A percentile compares a stretch with the other conserved stretches of the same genome.
These are phyloP conservation scores for Cantharis flavilabris DNA, from an alignment of 2,888 invertebrate genomes.

Conservation along the genomic window DNA sequence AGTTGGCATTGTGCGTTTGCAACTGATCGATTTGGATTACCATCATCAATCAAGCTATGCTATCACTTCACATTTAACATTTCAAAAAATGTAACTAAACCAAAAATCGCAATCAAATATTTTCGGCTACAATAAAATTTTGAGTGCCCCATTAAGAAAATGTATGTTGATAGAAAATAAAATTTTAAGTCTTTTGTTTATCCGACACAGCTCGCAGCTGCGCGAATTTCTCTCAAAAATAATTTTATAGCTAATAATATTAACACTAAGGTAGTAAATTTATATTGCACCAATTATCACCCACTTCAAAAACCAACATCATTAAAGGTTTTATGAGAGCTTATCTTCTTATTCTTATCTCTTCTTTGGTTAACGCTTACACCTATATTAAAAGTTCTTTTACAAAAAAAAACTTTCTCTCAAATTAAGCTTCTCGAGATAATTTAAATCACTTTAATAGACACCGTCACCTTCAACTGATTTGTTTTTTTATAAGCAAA, in stretches of 20 bases:
- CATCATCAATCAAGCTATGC: not conserved
- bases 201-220: not conserved
- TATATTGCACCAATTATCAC: conserved; percentile 2
- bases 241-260: conserved; percentile 1
- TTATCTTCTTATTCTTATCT: not conserved
- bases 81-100: not conserved
- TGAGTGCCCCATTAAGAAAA: not conserved
- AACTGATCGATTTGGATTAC: not conserved
- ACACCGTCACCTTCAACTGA: not conserved
- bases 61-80: not conserved
- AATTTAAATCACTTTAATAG: not conserved
- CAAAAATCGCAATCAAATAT: not conserved
- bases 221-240: not conserved
- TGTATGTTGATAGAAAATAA: not conserved
- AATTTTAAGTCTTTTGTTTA: not conserved
- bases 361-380: not conserved
- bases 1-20: not conserved
- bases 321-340: conserved; percentile 4
- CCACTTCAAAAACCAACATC: conserved; percentile 3
- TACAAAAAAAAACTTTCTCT: not conserved
- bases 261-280: not conserved
- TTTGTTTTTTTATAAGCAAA: not conserved
- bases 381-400: not conserved
- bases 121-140: not conserved
- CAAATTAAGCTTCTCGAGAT: not conserved